Base-by-base conservation (phyloP, 2,797 vertebrate genomes). In the Masticophis lateralis region DNA sequence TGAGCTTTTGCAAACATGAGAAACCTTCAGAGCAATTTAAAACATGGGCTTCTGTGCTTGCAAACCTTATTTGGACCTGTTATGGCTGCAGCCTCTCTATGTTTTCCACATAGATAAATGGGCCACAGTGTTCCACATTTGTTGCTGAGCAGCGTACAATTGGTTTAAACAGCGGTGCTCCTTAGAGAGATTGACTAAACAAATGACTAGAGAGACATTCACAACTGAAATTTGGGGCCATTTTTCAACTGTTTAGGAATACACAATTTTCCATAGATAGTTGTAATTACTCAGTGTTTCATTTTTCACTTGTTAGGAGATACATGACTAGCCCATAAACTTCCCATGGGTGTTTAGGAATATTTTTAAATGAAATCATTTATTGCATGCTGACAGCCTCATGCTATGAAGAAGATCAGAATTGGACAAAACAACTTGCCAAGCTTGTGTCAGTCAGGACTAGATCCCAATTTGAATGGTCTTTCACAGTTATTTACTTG, bases 31-130 rank as follows among this genome's bases (percentile, higher is more conserved):
- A 27, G 37, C 37, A 83, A 25, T 47, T 83, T 27, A 27, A 61
- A 63, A 59, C 59, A 90, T 37, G 47, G 18, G 16, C 4, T 63
- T 92, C 20, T 56, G n/a, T 47, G 43, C 79, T 47, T 66, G 5
- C 51, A 87, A 66, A 27, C 89, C 79, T 69, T 90, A 90, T 90
- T 90, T 93, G 89, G 89, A 60, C n/a, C 53, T 87, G 47, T 12
- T n/a, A 27, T 47, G 32, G 59, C 60, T 55, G 51, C 9, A 7
- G 51, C 32, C 11, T 88, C 55, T 87, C 8, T 56, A 10, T 87
- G 86, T 7, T 79, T 91, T 56, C 66, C 20, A 79, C 37, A 37
- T 92, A 88, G 10, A 55, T 92, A 79, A 60, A 55, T 88, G 59
- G 32, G 20, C 88, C 0, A 0, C 16, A 5, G 83, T 83, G 87